Evolutionary conservation across 2,888 invertebrate genomes (phyloP), one percentile per base, ranked within the genome.

Genomic region (Disparrhopalites patrizii): DNA sequence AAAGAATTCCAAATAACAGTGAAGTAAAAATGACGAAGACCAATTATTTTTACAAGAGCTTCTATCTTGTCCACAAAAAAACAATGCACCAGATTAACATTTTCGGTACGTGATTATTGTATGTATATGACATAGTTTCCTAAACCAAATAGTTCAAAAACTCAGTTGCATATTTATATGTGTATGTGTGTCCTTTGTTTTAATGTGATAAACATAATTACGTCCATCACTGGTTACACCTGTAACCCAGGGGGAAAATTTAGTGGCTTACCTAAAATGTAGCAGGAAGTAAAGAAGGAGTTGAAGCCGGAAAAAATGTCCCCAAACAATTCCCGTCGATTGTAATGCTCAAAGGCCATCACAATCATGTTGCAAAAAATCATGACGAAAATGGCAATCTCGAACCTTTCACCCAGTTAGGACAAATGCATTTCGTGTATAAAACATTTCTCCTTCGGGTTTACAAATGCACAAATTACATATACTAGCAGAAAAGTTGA

Each of bases 1-100:
- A 95, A 96, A 70, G 96, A 88, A 80, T 96, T 96, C 95, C 95
- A 96, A 58, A 93, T 93, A 73, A 93, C 91, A 70, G 94, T 93
- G 81, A 96, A 96, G 81, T 96, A 95, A 81, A 94, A 94, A 80
- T 92, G 90, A 65, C 96, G 86, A 74, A 96, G 83, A 76, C 95
- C 96, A 77, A 95, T 84, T 77, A 96, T 93, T 84, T 96, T 96
- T 68, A 96, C 92, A 79, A 92, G 87, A 66, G 93, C 93, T 82
- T 96, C 95, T 87, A 85, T 76, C 81, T 84, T 70, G 85, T 76
- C 82, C 84, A 70, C 55, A 62, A 25, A 18, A 7, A 10, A 13
- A 58, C 36, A n/a, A n/a, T n/a, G n/a, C n/a, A n/a, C n/a, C 28
- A 54, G 25, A n/a, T n/a, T n/a, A n/a, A n/a, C n/a, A n/a, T n/a